Conservation (phyloP, 2,888 invertebrate genomes). For the Molorchus minor region DNA sequence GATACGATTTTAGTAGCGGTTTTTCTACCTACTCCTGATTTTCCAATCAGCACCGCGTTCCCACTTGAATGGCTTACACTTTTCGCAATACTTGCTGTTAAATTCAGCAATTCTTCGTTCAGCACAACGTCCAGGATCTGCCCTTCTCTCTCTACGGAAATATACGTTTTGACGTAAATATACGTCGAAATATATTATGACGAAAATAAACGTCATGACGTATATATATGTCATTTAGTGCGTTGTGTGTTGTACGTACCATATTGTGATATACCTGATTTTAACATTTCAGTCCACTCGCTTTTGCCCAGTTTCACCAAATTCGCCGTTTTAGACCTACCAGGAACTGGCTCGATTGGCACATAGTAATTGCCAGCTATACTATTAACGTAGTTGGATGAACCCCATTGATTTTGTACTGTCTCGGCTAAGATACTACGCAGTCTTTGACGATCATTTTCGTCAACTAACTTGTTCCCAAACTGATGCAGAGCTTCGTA, state of each 20-base stretch:
- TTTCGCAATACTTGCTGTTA: conserved; percentile 72
- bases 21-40: conserved; percentile 82
- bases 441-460: conserved; percentile 73
- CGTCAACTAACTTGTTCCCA: conserved; percentile 74
- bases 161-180: conserved; percentile 7
- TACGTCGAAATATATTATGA: conserved; percentile 2
- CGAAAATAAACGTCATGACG: background rate
- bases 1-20: conserved; percentile 80
- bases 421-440: conserved; percentile 69
- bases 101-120: conserved; percentile 73
- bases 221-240: background rate
- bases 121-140: conserved; percentile 69
- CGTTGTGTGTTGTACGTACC: conserved; percentile 62
- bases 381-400: conserved; percentile 18
- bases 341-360: conserved; percentile 44
- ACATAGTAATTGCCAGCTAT: conserved; percentile 46
- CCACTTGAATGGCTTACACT: conserved; percentile 70
- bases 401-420: conserved; percentile 59
- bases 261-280: conserved; percentile 72
- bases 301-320: conserved; percentile 60
- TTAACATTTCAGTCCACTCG: conserved; percentile 72
- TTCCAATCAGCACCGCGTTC: conserved; percentile 76
- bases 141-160: conserved; percentile 68
- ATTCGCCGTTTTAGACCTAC: conserved; percentile 30
- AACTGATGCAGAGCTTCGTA: conserved; percentile 83